phyloP scores from a whole-genome alignment of 2,888 invertebrate species.

The Cryptophagus acutangulus region DNA sequence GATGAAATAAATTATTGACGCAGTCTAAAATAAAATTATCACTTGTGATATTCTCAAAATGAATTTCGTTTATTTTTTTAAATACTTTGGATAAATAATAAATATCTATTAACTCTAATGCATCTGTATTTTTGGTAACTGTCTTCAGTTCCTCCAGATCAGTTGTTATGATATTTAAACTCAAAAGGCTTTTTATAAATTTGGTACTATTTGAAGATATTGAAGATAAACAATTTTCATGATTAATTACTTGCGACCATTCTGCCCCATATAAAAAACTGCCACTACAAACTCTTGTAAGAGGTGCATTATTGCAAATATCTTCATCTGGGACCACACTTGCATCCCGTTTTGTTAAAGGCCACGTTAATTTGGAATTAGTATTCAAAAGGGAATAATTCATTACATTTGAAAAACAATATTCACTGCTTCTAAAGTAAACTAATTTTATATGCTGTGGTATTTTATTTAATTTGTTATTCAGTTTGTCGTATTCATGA shows the following conservation, averaged over 20 bases:
- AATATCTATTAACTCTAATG: slow-evolving; percentile 36
- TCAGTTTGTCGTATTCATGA: slow-evolving; percentile 18
- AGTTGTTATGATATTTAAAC: slow-evolving; percentile 20
- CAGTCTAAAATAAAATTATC: slow-evolving; percentile 46
- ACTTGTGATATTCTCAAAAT: slow-evolving; percentile 28
- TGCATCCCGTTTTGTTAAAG: slow-evolving; percentile 50
- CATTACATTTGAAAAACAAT: slow-evolving; percentile 40
- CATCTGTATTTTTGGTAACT: slow-evolving; percentile 23
- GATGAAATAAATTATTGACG: slow-evolving; percentile 48
- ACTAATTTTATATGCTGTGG: slow-evolving; percentile 20
- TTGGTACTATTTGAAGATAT: slow-evolving; percentile 23
- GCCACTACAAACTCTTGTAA: slow-evolving; percentile 55
- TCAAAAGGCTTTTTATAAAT: slow-evolving; percentile 24
- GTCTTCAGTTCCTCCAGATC: slow-evolving; percentile 27
- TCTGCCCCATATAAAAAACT: slow-evolving; percentile 54
- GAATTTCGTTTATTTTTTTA: slow-evolving; percentile 13
- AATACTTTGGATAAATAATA: slow-evolving; percentile 36
- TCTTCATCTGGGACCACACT: slow-evolving; percentile 50
- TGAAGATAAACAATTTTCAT: too few relatives aligned
- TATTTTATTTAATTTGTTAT: slow-evolving; percentile 14
- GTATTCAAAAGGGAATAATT: too few relatives aligned
- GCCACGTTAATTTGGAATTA: slow-evolving; percentile 45
- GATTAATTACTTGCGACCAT: slow-evolving; percentile 50
- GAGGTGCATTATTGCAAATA: slow-evolving; percentile 56
- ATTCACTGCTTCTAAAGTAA: slow-evolving; percentile 34